Conservation (phyloP, 2,797 vertebrate species). For the Mycteria americana region DNA sequence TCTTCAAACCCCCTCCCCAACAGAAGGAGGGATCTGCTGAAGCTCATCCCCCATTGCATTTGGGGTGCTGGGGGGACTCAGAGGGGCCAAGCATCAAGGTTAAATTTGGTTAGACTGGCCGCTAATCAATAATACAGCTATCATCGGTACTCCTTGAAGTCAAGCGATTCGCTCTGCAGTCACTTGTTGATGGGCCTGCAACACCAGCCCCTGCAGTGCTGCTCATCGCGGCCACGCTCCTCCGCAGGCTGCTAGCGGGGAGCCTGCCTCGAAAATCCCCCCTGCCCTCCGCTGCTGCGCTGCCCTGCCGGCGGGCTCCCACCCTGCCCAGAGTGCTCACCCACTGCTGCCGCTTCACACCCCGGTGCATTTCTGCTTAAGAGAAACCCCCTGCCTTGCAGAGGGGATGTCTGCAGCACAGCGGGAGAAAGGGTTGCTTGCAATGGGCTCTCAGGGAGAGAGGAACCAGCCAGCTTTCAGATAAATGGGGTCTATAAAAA, state of each 20-base stretch:
- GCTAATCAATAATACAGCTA: neutral
- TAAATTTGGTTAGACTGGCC: neutral
- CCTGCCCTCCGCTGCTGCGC: no score
- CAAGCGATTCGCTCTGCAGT: neutral
- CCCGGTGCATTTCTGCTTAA: accelerated
- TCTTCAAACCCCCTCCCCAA: neutral
- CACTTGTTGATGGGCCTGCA: neutral
- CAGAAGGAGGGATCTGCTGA: neutral
- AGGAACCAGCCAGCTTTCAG: neutral
- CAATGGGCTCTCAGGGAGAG: neutral
- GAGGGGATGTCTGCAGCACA: neutral
- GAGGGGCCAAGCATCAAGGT: neutral
- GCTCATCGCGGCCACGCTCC: neutral
- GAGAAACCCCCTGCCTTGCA: neutral
- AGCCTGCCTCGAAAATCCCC: neutral
- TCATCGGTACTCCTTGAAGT: neutral
- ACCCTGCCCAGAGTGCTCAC: neutral
- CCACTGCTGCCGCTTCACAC: accelerated
- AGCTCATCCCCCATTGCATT: neutral
- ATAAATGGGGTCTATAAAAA: neutral
- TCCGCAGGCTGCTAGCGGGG: neutral
- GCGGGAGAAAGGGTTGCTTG: neutral
- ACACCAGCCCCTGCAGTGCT: accelerated
- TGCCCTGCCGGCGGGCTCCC: neutral
- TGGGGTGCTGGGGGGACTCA: neutral